phyloP scores from a whole-genome alignment of 2,797 vertebrate genomes.

The Phrynocephalus guinanensis region DNA sequence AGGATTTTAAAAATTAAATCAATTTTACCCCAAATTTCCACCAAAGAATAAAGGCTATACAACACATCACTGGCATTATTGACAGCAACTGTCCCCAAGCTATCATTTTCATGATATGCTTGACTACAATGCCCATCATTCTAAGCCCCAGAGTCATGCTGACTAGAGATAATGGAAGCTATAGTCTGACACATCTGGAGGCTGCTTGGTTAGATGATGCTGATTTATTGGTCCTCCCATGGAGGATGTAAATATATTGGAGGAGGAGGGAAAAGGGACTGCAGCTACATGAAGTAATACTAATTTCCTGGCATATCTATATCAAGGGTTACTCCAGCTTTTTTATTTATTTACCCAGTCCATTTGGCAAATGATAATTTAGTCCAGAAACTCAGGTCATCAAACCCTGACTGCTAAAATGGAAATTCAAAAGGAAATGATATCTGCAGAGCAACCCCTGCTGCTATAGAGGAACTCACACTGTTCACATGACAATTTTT shows the following conservation, averaged over 20 bases:
- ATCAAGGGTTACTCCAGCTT: not conserved
- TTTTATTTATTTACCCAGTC: too few species aligned
- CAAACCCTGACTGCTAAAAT: too few species aligned
- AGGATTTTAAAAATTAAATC: not conserved
- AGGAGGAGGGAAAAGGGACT: too few species aligned
- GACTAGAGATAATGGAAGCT: not conserved
- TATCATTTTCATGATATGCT: not conserved
- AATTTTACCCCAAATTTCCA: not conserved
- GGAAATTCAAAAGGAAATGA: too few species aligned
- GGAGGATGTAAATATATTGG: too few species aligned
- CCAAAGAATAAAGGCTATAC: not conserved
- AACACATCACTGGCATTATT: not conserved
- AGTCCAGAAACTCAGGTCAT: too few species aligned
- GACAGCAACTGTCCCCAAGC: not conserved
- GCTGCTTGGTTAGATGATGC: not conserved
- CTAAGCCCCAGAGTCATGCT: not conserved
- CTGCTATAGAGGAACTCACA: too few species aligned
- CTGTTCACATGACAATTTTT: not conserved
- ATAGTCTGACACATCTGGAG: not conserved
- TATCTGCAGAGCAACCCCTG: slow-evolving; percentile 24
- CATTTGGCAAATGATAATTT: too few species aligned
- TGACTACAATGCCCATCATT: not conserved
- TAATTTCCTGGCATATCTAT: not conserved
- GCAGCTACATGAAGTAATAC: slow-evolving; percentile 23
- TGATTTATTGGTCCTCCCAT: not conserved